Conservation (phyloP, 2,113 vertebrate genomes). For the Mugil cephalus region DNA sequence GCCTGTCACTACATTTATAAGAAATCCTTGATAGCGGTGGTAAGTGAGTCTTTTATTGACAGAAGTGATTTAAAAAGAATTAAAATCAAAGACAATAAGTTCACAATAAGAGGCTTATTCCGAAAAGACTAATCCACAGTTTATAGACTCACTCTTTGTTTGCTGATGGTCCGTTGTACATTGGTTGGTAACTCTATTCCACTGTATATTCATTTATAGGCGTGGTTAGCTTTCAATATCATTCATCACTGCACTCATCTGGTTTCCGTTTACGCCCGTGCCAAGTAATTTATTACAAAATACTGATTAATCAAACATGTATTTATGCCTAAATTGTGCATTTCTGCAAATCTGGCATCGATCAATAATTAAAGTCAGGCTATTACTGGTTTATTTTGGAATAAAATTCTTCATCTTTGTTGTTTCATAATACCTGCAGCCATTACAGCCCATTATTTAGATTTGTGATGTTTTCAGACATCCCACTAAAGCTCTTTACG, state of each 20-base stretch:
- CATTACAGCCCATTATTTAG: background rate
- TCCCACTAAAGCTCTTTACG: constrained; percentile 11
- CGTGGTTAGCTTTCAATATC: too few species aligned
- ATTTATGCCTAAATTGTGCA: too few species aligned
- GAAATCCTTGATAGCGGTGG: constrained; percentile 30
- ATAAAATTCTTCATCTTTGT: background rate
- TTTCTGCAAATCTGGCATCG: too few species aligned
- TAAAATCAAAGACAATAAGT: constrained; percentile 16
- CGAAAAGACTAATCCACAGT: constrained; percentile 19
- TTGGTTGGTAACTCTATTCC: background rate
- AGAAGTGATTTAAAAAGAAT: constrained; percentile 2
- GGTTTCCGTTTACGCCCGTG: too few species aligned
- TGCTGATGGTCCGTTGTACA: background rate
- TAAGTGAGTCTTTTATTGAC: too few species aligned
- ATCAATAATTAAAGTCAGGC: background rate
- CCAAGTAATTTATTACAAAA: background rate
- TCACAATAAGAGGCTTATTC: constrained; percentile 1
- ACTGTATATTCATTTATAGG: too few species aligned
- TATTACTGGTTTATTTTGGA: background rate
- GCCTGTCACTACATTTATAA: background rate
- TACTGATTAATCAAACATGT: too few species aligned
- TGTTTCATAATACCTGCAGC: constrained; percentile 1
- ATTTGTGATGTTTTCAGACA: background rate
- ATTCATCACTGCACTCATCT: too few species aligned
- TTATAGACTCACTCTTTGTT: background rate